Base-by-base conservation (phyloP, 2,113 vertebrate genomes). In the Coptodon rendalli region DNA sequence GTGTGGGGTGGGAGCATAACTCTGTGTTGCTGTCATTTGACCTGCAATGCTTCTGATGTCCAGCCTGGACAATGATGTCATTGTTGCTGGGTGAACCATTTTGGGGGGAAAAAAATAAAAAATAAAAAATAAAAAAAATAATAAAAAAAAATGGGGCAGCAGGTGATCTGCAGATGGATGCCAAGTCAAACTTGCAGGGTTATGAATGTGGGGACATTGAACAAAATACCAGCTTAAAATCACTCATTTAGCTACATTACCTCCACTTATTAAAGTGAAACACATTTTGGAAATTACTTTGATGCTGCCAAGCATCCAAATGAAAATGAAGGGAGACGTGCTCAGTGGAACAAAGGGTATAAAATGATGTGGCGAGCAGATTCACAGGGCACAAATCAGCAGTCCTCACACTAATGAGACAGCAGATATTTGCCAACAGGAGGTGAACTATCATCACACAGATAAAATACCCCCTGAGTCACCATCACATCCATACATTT, bases 1-100 rank as follows among this genome's bases (percentile, higher is more conserved):
- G 36, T 54, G 12, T 16, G 53, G 38, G 56, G 43, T 80, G 63
- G 38, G 43, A 57, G 61, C 29, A 81, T 40, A 81, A 43, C 71
- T 89, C 40, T 27, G 80, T 43, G 59, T 6, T 48, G 54, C 80
- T 84, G 91, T 92, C 84, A 91, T 90, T 38, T 50, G 88, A 93
- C 89, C 89, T 81, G 87, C 71, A 11, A 38, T 3, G 19, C 40
- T 63, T 71, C 81, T 89, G 61, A 81, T 85, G 84, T 86, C 83
- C 56, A 36, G 56, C 59, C 82, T 73, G 87, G 85, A 92, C 91
- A 92, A 91, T 93, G 90, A 93, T 92, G 89, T 93, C 93, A 94
- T 89, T 93, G 93, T 95, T 93, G 88, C 87, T 31, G 89, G 89
- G 89, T 36, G 81, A 92, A 87, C 29, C 52, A 12, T 2, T 16